phyloP scores from a whole-genome alignment of 1,140 invertebrate species.

The Drosophila sproati region DNA sequence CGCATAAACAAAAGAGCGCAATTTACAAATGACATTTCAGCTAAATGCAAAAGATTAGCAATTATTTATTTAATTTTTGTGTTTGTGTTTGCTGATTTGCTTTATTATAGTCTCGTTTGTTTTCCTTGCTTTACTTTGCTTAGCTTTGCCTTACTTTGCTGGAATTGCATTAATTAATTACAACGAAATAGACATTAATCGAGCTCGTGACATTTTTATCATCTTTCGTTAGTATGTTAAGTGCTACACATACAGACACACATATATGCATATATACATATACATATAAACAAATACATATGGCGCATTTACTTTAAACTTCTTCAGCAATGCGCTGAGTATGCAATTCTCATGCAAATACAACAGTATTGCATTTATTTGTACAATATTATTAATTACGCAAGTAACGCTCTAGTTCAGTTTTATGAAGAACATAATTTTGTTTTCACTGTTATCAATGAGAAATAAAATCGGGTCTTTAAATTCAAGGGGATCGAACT shows the following conservation, averaged over 20 bases:
- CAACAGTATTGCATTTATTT: background rate
- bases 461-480: background rate
- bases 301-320: constrained; percentile 22
- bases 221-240: constrained; percentile 51
- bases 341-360: constrained; percentile 1
- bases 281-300: background rate
- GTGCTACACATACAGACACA: constrained; percentile 12
- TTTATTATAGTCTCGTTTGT: constrained; percentile 37
- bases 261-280: background rate
- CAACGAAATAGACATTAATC: constrained; percentile 67
- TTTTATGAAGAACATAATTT: too few relatives aligned
- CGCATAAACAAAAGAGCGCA: constrained; percentile 6
- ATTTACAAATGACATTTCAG: constrained; percentile 41
- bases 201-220: constrained; percentile 76
- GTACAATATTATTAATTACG: background rate
- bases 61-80: constrained; percentile 41
- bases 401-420: background rate
- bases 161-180: constrained; percentile 76
- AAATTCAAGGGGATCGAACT: too few relatives aligned
- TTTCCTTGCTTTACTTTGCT: constrained; percentile 43
- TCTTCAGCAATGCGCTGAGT: constrained; percentile 26
- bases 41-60: constrained; percentile 57
- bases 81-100: constrained; percentile 26
- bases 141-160: constrained; percentile 52
- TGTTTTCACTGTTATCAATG: too few relatives aligned